phyloP scores from a whole-genome alignment of 2,888 invertebrate genomes.

The Nephrotoma appendiculata region DNA sequence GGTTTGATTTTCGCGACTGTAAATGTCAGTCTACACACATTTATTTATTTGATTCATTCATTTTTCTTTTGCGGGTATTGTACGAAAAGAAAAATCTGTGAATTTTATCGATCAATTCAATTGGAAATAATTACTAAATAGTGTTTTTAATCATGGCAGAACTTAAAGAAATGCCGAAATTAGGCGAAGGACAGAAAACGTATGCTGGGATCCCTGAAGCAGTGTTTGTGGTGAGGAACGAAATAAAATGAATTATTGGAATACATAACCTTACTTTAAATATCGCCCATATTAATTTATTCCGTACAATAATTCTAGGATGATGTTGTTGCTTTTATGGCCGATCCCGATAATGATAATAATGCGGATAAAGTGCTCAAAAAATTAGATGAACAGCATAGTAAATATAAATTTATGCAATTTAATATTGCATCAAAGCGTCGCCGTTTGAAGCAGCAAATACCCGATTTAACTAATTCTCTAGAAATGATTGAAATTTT shows the following conservation, averaged over 20 bases:
- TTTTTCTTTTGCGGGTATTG: neutral
- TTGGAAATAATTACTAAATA: neutral
- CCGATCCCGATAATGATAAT: slow-evolving; percentile 60
- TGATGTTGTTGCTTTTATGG: slow-evolving; percentile 92
- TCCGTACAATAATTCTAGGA: slow-evolving; percentile 43
- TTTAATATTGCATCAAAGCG: slow-evolving; percentile 76
- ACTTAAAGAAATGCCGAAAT: slow-evolving; percentile 28
- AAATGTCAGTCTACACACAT: neutral
- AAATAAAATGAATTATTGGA: neutral
- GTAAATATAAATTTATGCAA: slow-evolving; percentile 97
- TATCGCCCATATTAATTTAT: neutral
- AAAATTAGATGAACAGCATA: slow-evolving; percentile 81
- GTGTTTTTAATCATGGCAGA: slow-evolving; percentile 17
- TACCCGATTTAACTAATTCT: slow-evolving; percentile 87
- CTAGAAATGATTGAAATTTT: slow-evolving; percentile 84
- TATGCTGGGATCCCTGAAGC: slow-evolving; percentile 81
- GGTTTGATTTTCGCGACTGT: neutral
- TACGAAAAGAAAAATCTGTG: neutral
- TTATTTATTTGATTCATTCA: neutral
- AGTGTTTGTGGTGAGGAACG: slow-evolving; percentile 55
- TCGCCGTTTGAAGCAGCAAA: slow-evolving; percentile 73
- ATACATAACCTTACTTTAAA: slow-evolving; percentile 5
- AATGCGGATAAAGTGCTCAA: slow-evolving; percentile 76
- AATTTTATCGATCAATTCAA: neutral
- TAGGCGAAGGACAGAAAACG: slow-evolving; percentile 35